Percentiles rank a stretch among this genome's conserved stretches.
phyloP scores from a whole-genome alignment of 2,113 vertebrate species.

The Oncorhynchus kisutch region DNA sequence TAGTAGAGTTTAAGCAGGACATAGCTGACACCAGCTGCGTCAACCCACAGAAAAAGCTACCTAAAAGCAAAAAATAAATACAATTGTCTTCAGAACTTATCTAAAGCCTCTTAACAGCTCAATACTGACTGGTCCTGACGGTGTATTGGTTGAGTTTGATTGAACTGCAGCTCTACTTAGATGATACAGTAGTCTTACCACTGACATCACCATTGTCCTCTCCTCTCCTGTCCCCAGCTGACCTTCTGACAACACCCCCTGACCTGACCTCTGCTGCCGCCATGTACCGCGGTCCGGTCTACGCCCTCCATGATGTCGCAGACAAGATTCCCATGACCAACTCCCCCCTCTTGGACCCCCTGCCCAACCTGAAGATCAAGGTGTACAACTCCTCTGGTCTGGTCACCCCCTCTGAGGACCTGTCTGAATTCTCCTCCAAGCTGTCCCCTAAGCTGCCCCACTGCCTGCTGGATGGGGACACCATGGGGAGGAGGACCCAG shows the following conservation, averaged over 20 bases:
- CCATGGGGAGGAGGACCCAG: conserved; percentile 86
- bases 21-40: too few relatives aligned
- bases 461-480: conserved; percentile 87
- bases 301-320: conserved; percentile 91
- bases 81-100: too few relatives aligned
- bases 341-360: conserved; percentile 91
- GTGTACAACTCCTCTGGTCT: conserved; percentile 91
- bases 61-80: too few relatives aligned
- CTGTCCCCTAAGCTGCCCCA: conserved; percentile 90
- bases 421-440: conserved; percentile 88
- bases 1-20: too few relatives aligned
- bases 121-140: too few relatives aligned
- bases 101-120: too few relatives aligned
- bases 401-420: conserved; percentile 92
- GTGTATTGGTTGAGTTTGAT: too few relatives aligned
- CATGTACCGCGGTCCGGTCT: conserved; percentile 95
- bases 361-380: conserved; percentile 97
- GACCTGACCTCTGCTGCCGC: conserved; percentile 95
- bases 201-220: neutral
- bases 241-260: conserved; percentile 90
- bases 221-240: conserved; percentile 58
- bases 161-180: neutral
- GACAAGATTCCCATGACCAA: conserved; percentile 99
- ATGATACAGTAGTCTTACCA: neutral
- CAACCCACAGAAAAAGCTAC: too few relatives aligned